These are phyloP conservation scores for Scelioninae gen. 1 DNA, from an alignment of 2,888 invertebrate species.

Conservation along the genomic window DNA sequence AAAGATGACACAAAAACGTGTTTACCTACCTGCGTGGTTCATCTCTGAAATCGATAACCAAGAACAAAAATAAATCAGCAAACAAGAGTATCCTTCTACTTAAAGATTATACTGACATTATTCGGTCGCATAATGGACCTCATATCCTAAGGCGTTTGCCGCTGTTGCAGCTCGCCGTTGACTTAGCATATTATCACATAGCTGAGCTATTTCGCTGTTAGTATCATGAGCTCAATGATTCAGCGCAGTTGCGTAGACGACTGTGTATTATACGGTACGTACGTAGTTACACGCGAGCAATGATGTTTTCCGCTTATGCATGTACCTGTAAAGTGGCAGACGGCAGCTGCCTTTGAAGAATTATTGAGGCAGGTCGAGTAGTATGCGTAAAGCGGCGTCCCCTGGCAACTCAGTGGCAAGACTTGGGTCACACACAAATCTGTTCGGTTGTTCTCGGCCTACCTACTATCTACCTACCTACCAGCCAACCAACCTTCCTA, in stretches of 20 bases:
- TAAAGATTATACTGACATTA: neutral
- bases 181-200: slow-evolving; percentile 30
- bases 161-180: neutral
- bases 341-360: slow-evolving; percentile 49
- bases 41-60: too few species aligned
- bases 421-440: slow-evolving; percentile 30
- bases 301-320: too few species aligned
- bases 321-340: slow-evolving; percentile 38
- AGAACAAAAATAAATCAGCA: neutral
- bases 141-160: neutral
- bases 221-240: too few species aligned
- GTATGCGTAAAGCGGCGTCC: slow-evolving; percentile 33
- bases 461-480: too few species aligned
- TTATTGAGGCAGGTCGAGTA: slow-evolving; percentile 59
- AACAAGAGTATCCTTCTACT: neutral
- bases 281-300: too few species aligned
- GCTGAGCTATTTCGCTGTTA: slow-evolving; percentile 30
- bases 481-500: slow-evolving; percentile 8
- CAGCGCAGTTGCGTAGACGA: too few species aligned
- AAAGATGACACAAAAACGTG: too few species aligned
- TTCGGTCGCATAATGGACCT: neutral
- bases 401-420: slow-evolving; percentile 16
- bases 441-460: too few species aligned
- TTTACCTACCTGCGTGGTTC: too few species aligned
- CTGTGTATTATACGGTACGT: too few species aligned